Base-by-base conservation (phyloP, 2,888 invertebrate species). In the Diarsia mendica region DNA sequence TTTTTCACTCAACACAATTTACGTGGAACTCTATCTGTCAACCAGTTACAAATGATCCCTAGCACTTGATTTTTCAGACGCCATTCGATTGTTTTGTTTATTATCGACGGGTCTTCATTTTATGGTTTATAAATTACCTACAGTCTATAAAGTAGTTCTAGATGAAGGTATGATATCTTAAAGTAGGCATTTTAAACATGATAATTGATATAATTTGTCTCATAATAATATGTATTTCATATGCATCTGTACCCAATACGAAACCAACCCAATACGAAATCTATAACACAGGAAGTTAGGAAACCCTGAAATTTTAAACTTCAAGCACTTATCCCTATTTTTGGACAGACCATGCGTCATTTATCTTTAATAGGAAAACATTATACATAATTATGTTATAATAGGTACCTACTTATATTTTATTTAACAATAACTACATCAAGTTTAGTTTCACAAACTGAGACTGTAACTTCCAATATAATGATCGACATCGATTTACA, bases 31-130 rank as follows among this genome's bases (percentile, higher is more conserved):
- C 15, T 79, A 78, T 78, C 63, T 60, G 39, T 49, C 39, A 48
- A 46, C 83, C 72, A 72, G 44, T 65, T 10, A 51, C 0, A 65
- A 18, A 15, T 79, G 79, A 83, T 48, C 67, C 10, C 1, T 61
- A 60, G 46, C 33, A 60, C 15, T 78, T 64, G 2, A 2, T 46
- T 53, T 63, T 46, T 39, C n/a, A 33, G 49, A 51, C 53, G 0
- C 11, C 23, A n/a, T n/a, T 65, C 11, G 8, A 60, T 80, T 83
- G 79, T 80, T 79, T 83, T 28, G 13, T 44, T 65, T 13, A 67
- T 23, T 58, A 67, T 67, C 20, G 9, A 60, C 3, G 15, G 60
- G 9, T 60, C 58, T 49, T 49, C 11, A 20, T 72, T 67, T 28
- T 48, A 46, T 83, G 67, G 72, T 39, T 33, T 33, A 9, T 49